Evolutionary conservation across 2,797 vertebrate species (phyloP).

Genomic region (Carapus acus): DNA sequence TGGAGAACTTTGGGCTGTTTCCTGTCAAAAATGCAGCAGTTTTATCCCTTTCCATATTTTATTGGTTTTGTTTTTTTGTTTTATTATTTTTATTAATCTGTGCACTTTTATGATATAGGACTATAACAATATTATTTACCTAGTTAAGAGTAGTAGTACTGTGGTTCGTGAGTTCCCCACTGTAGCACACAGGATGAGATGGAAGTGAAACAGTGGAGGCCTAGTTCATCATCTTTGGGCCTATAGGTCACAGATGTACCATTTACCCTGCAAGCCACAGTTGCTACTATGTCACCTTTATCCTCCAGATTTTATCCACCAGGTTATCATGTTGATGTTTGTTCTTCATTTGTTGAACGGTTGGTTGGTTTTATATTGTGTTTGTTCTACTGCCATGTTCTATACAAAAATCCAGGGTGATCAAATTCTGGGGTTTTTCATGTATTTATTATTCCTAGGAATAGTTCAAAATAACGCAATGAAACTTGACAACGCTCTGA

Average conservation of each 20-base stretch:
- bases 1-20: slow-evolving; percentile 50
- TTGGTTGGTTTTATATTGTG: slow-evolving; percentile 78
- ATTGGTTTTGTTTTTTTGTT: slow-evolving; percentile 38
- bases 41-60: slow-evolving; percentile 50
- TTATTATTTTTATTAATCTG: slow-evolving; percentile 75
- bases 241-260: slow-evolving; percentile 61
- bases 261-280: slow-evolving; percentile 58
- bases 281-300: slow-evolving; percentile 49
- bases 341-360: slow-evolving; percentile 76
- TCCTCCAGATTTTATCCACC: slow-evolving; percentile 63
- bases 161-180: slow-evolving; percentile 73
- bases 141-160: slow-evolving; percentile 77
- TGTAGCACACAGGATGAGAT: slow-evolving; percentile 43
- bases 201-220: slow-evolving; percentile 45
- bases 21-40: slow-evolving; percentile 49
- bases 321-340: slow-evolving; percentile 57
- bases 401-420: slow-evolving; percentile 95
- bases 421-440: slow-evolving; percentile 94
- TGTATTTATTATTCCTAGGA: slow-evolving; percentile 99
- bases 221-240: slow-evolving; percentile 53
- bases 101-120: slow-evolving; percentile 93
- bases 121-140: slow-evolving; percentile 76
- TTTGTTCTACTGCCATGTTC: slow-evolving; percentile 90
- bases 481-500: slow-evolving; percentile 96
- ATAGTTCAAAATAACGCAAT: slow-evolving; percentile 95